These are phyloP conservation scores for Catharus ustulatus DNA, from an alignment of 2,797 vertebrate genomes.

Conservation along the genomic window DNA sequence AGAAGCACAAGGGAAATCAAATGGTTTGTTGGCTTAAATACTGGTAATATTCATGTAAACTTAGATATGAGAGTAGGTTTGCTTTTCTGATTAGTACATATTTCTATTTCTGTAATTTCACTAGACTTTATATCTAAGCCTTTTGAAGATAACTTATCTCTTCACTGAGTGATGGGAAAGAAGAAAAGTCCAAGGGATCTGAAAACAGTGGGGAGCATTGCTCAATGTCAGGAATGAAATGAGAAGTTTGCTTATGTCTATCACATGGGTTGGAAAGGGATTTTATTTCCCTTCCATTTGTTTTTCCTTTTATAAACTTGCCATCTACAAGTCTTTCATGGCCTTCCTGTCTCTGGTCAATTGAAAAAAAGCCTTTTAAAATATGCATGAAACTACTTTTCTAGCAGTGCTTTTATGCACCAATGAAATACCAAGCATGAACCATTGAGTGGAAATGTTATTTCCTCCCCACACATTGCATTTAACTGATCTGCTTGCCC, in stretches of 20 bases:
- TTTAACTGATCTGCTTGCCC: background rate
- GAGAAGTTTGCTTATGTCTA: background rate
- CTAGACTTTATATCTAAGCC: background rate
- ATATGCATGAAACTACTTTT: background rate
- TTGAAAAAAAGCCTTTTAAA: constrained; percentile 14
- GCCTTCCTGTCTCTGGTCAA: background rate
- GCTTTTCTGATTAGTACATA: background rate
- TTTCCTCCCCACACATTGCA: background rate
- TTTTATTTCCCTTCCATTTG: background rate
- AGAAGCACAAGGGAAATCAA: background rate
- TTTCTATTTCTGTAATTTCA: background rate
- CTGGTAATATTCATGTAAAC: background rate
- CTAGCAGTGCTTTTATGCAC: background rate
- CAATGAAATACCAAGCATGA: background rate
- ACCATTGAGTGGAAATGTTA: background rate
- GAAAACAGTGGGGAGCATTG: background rate
- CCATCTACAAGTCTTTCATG: background rate
- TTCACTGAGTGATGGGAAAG: background rate
- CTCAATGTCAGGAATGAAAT: background rate
- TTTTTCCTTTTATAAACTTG: constrained; percentile 22
- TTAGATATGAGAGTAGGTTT: background rate
- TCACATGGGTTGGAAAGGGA: background rate
- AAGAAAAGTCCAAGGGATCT: background rate
- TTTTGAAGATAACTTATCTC: background rate
- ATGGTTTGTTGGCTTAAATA: background rate